phyloP scores from a whole-genome alignment of 2,888 invertebrate species.

The Orgyia antiqua region DNA sequence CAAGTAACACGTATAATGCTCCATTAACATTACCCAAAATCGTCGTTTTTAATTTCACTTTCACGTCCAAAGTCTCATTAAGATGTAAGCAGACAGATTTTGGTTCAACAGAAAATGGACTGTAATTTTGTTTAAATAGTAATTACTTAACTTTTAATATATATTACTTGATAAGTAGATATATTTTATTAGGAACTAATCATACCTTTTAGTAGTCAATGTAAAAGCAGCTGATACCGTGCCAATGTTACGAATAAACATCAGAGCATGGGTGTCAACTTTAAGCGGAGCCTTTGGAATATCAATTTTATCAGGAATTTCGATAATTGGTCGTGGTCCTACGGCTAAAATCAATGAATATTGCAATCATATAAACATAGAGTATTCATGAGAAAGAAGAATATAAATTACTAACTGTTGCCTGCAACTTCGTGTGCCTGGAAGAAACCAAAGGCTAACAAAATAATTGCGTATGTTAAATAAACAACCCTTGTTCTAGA shows the following conservation, averaged over 20 bases:
- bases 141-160: background rate
- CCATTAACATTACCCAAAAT: constrained; percentile 58
- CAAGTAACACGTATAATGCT: constrained; percentile 41
- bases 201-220: constrained; percentile 49
- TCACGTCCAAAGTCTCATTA: constrained; percentile 65
- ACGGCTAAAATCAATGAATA: constrained; percentile 38
- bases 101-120: constrained; percentile 75
- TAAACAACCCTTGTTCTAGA: too few relatives aligned
- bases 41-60: constrained; percentile 69
- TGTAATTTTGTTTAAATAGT: constrained; percentile 26
- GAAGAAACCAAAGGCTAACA: too few relatives aligned
- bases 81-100: constrained; percentile 68
- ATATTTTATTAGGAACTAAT: too few relatives aligned
- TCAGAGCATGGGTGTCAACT: constrained; percentile 38
- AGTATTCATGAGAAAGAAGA: too few relatives aligned
- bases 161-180: too few relatives aligned
- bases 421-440: too few relatives aligned
- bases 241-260: constrained; percentile 51
- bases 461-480: background rate
- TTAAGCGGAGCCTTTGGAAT: constrained; percentile 56
- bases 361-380: too few relatives aligned
- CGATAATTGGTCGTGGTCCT: constrained; percentile 60
- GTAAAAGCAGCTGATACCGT: constrained; percentile 50
- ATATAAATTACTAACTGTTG: too few relatives aligned
- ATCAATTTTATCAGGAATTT: constrained; percentile 54